Base-by-base conservation (phyloP, 2,888 invertebrate genomes). In the Aproaerema taeniolella region DNA sequence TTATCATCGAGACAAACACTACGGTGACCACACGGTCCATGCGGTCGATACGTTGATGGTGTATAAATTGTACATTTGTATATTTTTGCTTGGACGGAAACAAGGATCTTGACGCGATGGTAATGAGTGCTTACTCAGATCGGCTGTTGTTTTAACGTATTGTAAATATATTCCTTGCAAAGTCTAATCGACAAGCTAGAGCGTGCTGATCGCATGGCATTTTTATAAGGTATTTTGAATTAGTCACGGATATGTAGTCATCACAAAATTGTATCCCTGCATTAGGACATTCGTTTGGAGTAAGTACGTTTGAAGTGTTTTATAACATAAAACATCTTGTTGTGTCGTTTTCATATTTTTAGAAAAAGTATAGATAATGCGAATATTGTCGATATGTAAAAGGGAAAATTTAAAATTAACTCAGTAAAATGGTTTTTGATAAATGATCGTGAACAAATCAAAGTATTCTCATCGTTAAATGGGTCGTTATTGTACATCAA, bases 1-100 rank as follows among this genome's bases (percentile, higher is more conserved):
- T n/a, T n/a, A n/a, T n/a, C n/a, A n/a, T n/a, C n/a, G n/a, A n/a
- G n/a, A n/a, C n/a, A n/a, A n/a, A n/a, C n/a, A n/a, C n/a, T n/a
- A n/a, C n/a, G n/a, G n/a, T n/a, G n/a, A n/a, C n/a, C n/a, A n/a
- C n/a, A 3, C n/a, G 26, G 5, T 45, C 40, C 46, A 43, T 46
- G 53, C 56, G 63, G 63, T 59, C 58, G 65, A 57, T 59, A 59
- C 55, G 53, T 64, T 55, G 62, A 51, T 65, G 63, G 62, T 81
- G 82, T 82, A 78, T 63, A 81, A 82, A 80, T 74, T 83, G 81
- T 82, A 82, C 83, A 83, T 77, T 73, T 83, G 82, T 83, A 81
- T 83, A 81, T 82, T 82, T 80, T 80, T 74, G 83, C 78, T 82
- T 75, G 70, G 66, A 63, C 61, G 67, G 63, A 57, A 65, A 61